phyloP scores from a whole-genome alignment of 2,113 vertebrate genomes.

The Engystomops pustulosus region DNA sequence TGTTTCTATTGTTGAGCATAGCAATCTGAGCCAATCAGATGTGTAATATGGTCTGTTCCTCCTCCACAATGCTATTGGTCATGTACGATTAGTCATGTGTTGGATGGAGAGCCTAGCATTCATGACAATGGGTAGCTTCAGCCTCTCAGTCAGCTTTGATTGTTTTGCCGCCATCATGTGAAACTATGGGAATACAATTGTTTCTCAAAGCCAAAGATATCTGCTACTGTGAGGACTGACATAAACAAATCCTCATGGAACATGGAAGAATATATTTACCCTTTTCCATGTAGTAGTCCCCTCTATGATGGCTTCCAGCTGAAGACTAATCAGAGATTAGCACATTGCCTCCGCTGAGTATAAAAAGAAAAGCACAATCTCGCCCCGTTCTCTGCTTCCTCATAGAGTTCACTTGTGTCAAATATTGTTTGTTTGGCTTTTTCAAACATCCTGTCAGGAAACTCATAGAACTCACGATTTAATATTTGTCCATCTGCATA shows the following conservation, averaged over 20 bases:
- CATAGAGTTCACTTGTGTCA: conserved; percentile 8
- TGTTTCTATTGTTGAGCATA: no score
- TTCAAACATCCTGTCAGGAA: conserved; percentile 27
- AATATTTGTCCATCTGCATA: background rate
- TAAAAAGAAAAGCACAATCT: background rate
- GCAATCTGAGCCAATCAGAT: no score
- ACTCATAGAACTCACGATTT: background rate
- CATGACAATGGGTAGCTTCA: background rate
- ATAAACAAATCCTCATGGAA: conserved; percentile 24
- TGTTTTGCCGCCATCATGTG: background rate
- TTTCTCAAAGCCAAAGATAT: background rate
- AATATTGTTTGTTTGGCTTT: conserved; percentile 18
- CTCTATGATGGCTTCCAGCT: conserved; percentile 4
- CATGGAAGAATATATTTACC: background rate
- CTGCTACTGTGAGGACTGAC: background rate
- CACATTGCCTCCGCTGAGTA: background rate
- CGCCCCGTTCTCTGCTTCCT: conserved; percentile 3
- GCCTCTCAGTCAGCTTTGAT: background rate
- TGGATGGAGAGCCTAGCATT: background rate
- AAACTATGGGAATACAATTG: background rate
- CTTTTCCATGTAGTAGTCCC: background rate
- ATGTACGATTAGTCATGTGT: background rate
- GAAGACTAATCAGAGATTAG: conserved; percentile 36
- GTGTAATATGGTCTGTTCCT: no score
- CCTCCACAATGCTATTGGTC: no score